Evolutionary conservation across 2,888 invertebrate species (phyloP), one percentile per base, ranked within the genome.

Genomic region (Scaptomyza caliginosa): DNA sequence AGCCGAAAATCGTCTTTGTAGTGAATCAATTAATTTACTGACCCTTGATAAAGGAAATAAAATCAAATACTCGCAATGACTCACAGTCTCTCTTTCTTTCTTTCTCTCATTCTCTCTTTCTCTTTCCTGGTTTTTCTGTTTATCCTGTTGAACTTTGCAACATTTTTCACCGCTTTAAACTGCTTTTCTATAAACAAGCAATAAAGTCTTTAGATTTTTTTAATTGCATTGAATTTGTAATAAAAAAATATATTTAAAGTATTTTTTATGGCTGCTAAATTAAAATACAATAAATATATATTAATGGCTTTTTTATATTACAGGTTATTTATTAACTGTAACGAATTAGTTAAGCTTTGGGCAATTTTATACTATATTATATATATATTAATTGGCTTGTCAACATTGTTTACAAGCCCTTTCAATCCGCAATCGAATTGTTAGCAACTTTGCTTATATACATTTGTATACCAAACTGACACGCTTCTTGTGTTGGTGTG

Each of bases 21-120:
- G 71, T 72, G 74, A 77, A 68, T 80, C 75, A 81, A 84, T 84
- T 77, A 84, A 81, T 84, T 84, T 84, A 73, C 81, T 64, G 74
- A 38, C 71, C 68, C 52, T 51, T 68, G 68, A 67, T 64, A 76
- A 76, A 57, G 40, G 16, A 13, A 54, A 39, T 17, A 52, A 50
- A 64, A 64, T 55, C 58, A 59, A 45, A 46, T 38, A 50, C 32
- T 40, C 30, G 11, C 21, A 56, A 56, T 84, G 81, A 84, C 59
- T 80, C 80, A 80, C 28, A 43, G 6, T 13, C 21, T 19, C 23
- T 30, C 32, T 32, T 34, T 55, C 34, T 63, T 21, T 30, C 13
- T 21, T 11, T 30, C 19, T 13, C 21, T 23, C 10, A 3, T 21
- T 23, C 13, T 21, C 55, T 39, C n/a, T 45, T 1, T 19, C 43